phyloP scores from a whole-genome alignment of 2,888 invertebrate species.

The Pachycephus smyrnensis region DNA sequence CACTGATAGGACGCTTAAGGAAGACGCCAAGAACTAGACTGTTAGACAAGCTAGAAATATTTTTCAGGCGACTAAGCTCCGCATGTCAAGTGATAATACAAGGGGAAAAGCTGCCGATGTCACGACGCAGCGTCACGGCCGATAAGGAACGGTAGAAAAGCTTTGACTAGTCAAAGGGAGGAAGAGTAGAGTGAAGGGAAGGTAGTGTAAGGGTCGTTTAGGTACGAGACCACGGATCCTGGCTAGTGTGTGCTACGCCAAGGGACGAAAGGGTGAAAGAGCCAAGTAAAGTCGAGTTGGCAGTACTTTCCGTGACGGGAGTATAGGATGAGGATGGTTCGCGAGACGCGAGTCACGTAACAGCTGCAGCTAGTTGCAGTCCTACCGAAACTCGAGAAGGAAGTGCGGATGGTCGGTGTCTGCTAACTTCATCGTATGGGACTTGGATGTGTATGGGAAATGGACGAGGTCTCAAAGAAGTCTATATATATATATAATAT shows the following conservation, averaged over 20 bases:
- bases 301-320: background rate
- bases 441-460: background rate
- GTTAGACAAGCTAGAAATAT: background rate
- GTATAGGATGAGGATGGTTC: background rate
- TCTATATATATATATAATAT: background rate
- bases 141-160: background rate
- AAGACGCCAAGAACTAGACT: background rate
- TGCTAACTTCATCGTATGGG: background rate
- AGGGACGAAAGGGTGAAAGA: background rate
- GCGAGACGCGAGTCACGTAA: constrained; percentile 31
- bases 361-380: constrained; percentile 19
- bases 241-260: background rate
- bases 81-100: too few relatives aligned
- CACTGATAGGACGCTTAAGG: background rate
- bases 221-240: background rate
- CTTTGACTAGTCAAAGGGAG: background rate
- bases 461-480: background rate
- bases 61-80: too few relatives aligned
- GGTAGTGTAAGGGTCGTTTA: background rate
- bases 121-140: background rate
- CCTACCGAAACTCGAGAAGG: background rate
- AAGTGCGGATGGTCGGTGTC: background rate
- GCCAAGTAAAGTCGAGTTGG: background rate
- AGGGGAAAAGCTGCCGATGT: background rate
- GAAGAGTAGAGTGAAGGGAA: background rate